Base-by-base conservation (phyloP, 2,888 invertebrate species). In the Drosophila maculinotata region DNA sequence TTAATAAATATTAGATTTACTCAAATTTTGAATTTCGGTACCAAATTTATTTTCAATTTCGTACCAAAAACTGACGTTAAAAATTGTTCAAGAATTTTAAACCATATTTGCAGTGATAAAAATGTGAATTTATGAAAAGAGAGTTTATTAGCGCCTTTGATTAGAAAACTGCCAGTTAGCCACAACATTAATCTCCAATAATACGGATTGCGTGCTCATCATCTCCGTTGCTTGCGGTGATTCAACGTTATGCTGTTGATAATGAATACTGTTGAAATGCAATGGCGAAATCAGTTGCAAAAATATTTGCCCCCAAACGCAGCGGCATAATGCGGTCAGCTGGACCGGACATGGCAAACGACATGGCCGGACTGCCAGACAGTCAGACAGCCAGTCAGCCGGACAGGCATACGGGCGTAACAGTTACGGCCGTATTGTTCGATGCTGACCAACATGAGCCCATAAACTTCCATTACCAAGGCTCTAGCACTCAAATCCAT, bases 381-480 rank as follows among this genome's bases (percentile, higher is more conserved):
- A n/a, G n/a, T n/a, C n/a, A n/a, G n/a, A n/a, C n/a, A n/a, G n/a
- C n/a, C n/a, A n/a, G n/a, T n/a, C n/a, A 68, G 20, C 1, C 12
- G 1, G 33, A 51, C 68, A 26, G 17, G 38, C 25, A 9, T 2
- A 10, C n/a, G 20, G 54, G 49, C 51, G 33, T 17, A 10, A 26
- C 51, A 42, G 54, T 75, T 70, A 36, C 39, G 47, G 58, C 41
- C 76, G 25, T 48, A 65, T 70, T 72, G 66, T 70, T 54, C 58
- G n/a, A 48, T 59, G 47, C 15, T 49, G 76, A 42, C 53, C 54
- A 65, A 71, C 51, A 60, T 71, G 53, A 52, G 59, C 77, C 66
- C 73, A 76, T 73, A 73, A 76, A 73, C 49, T 60, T 66, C 76
- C 72, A 73, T 73, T 73, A 73, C 58, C 47, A 58, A 63, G 62